Evolutionary conservation across 2,888 invertebrate genomes (phyloP).

Genomic region (Hirtodrosophila histrioides): DNA sequence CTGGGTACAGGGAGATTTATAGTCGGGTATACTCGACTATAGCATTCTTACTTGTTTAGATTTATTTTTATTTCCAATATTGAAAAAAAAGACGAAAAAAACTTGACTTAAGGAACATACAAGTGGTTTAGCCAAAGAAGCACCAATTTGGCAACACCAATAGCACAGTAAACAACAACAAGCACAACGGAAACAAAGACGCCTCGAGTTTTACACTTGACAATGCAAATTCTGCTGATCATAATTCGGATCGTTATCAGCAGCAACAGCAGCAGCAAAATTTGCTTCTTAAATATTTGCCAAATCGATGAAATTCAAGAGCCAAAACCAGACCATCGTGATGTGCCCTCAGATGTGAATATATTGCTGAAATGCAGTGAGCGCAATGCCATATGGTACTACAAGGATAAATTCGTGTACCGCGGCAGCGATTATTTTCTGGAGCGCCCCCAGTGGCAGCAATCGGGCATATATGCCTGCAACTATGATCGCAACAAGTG

Average conservation of each 20-base stretch:
- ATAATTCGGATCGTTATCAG: constrained; percentile 52
- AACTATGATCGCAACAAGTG: constrained; percentile 54
- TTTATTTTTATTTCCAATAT: constrained; percentile 69
- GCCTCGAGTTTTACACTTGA: constrained; percentile 51
- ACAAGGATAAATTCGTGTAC: constrained; percentile 40
- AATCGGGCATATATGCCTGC: constrained; percentile 81
- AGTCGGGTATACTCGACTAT: no score
- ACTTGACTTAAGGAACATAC: constrained; percentile 20
- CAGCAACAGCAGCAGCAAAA: constrained; percentile 10
- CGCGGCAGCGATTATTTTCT: constrained; percentile 46
- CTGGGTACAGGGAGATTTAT: no score
- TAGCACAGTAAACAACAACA: constrained; percentile 34
- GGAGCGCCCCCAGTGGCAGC: constrained; percentile 40
- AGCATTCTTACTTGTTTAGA: constrained; percentile 19
- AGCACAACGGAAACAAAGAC: constrained; percentile 9
- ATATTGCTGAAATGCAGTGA: constrained; percentile 55
- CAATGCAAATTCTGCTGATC: constrained; percentile 70
- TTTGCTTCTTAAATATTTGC: constrained; percentile 43
- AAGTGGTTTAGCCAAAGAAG: constrained; percentile 22
- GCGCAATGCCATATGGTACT: constrained; percentile 64
- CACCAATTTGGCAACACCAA: constrained; percentile 35
- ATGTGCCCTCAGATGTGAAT: constrained; percentile 58
- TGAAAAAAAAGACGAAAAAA: constrained; percentile 29
- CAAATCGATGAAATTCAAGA: constrained; percentile 49
- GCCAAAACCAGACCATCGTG: constrained; percentile 11